Conservation (phyloP, 2,888 invertebrate genomes). For the Drosophila kanekoi region DNA sequence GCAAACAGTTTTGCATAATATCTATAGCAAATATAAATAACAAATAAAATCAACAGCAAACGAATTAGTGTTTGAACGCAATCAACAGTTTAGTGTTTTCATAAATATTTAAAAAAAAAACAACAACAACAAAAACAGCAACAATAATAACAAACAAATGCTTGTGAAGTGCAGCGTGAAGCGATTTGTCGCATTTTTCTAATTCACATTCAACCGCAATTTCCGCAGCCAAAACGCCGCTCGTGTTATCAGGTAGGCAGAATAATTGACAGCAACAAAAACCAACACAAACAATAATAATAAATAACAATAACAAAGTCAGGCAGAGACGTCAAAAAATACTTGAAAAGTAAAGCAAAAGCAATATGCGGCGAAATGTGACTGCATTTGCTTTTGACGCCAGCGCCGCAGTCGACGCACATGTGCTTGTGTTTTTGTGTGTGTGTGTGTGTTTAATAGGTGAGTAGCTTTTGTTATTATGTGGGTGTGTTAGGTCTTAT, state of each 20-base stretch:
- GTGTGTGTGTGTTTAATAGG: slow-evolving; percentile 46
- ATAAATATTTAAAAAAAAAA: slow-evolving; percentile 23
- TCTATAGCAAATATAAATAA: slow-evolving; percentile 46
- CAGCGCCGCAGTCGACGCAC: slow-evolving; percentile 7
- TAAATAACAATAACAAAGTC: slow-evolving; percentile 27
- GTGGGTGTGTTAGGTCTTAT: slow-evolving; percentile 44
- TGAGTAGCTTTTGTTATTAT: slow-evolving; percentile 52
- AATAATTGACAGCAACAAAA: slow-evolving; percentile 20
- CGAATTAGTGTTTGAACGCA: slow-evolving; percentile 28
- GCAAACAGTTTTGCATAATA: slow-evolving; percentile 78
- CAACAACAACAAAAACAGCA: slow-evolving; percentile 38
- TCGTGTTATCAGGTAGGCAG: slow-evolving; percentile 64
- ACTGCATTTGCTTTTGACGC: slow-evolving; percentile 59
- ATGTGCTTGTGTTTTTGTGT: slow-evolving; percentile 11
- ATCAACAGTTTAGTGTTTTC: slow-evolving; percentile 43
- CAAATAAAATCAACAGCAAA: slow-evolving; percentile 21
- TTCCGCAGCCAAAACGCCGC: slow-evolving; percentile 29
- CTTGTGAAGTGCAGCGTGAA: slow-evolving; percentile 58
- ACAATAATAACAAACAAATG: slow-evolving; percentile 33
- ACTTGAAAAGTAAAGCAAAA: slow-evolving; percentile 21
- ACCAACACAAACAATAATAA: slow-evolving; percentile 38
- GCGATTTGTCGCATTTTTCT: slow-evolving; percentile 50
- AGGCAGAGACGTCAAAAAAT: slow-evolving; percentile 10
- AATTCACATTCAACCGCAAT: slow-evolving; percentile 43
- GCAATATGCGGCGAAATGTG: slow-evolving; percentile 41